Base-by-base conservation (phyloP, 92 coral and sea anemone species). In the Paramuricea clavata region DNA sequence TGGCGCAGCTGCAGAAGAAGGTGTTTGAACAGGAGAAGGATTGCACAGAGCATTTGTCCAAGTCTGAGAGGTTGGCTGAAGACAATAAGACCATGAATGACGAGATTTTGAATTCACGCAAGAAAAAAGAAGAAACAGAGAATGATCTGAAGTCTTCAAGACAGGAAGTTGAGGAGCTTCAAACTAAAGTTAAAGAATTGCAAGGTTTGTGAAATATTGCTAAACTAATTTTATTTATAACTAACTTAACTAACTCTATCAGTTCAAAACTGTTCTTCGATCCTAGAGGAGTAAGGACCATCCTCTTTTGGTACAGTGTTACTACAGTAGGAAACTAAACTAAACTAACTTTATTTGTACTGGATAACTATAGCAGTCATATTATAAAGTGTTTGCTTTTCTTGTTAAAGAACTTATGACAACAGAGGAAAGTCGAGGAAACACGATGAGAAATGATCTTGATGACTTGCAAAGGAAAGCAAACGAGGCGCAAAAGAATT, bases 161-260 rank as follows among this genome's bases (percentile, higher is more conserved):
- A 35, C 27, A 70, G 5, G 76, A 70, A 33, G 88, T 95, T 10
- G 92, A 87, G n/a, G 98, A 95, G 28, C 88, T 95, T 42, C 79
- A 94, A 35, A 89, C 91, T n/a, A 92, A 90, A 41, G 92, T 95
- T 34, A 88, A 90, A 10, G 93, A 95, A 15, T 79, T 95, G 85
- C 94, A 94, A 74, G 93, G 54, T 47, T 47, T 47, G 54, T 8
- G 54, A 10, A 47, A 47, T 47, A 10, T 47, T 47, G 16, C 2
- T 12, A 10, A 47, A 47, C 54, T 47, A 47, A 47, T 6, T 47
- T 47, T 47, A 47, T 47, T 47, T 47, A 47, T 47, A 12, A 47
- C 54, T n/a, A n/a, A n/a, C n/a, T n/a, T 47, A 17, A 17, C 7
- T 47, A 47, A 17, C 54, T 47, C 54, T 47, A 47, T 47, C 54